phyloP scores from a whole-genome alignment of 2,888 invertebrate species.

The Hirtodrosophila confusa region DNA sequence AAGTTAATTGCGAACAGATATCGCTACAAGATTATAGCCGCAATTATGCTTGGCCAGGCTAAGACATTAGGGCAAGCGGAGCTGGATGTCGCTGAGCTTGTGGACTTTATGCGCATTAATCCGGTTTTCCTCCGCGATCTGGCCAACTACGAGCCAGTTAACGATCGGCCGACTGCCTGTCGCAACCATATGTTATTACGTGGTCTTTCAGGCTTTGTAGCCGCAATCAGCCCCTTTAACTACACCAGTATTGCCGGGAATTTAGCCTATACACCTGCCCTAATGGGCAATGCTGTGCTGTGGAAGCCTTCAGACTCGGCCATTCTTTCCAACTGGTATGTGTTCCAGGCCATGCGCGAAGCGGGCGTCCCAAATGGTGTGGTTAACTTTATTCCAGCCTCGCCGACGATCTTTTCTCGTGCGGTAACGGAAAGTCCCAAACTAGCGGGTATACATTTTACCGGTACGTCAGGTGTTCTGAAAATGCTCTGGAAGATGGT shows the following conservation, averaged over 20 bases:
- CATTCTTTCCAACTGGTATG: constrained; percentile 95
- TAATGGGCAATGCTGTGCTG: constrained; percentile 95
- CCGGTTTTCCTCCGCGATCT: constrained; percentile 92
- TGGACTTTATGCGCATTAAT: constrained; percentile 95
- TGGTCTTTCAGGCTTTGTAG: constrained; percentile 97
- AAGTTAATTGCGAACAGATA: constrained; percentile 94
- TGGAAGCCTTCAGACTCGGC: constrained; percentile 99
- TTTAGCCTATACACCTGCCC: constrained; percentile 93
- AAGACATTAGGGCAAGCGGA: constrained; percentile 98
- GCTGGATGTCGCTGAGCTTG: constrained; percentile 96
- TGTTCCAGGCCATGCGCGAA: constrained; percentile 95
- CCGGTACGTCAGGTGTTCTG: constrained; percentile 97
- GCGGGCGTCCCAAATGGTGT: constrained; percentile 98
- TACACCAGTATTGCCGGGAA: constrained; percentile 99
- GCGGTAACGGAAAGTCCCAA: constrained; percentile 91
- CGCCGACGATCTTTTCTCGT: constrained; percentile 96
- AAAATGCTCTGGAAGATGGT: constrained; percentile 95
- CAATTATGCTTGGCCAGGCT: constrained; percentile 98
- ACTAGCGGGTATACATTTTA: constrained; percentile 97
- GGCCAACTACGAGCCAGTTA: constrained; percentile 94
- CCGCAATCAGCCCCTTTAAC: constrained; percentile 98
- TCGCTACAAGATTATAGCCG: constrained; percentile 94
- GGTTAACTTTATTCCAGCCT: constrained; percentile 97
- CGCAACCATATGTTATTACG: constrained; percentile 93
- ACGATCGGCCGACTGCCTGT: constrained; percentile 88